phyloP scores from a whole-genome alignment of 2,888 invertebrate species.

The Tolmerus cingulatus region DNA sequence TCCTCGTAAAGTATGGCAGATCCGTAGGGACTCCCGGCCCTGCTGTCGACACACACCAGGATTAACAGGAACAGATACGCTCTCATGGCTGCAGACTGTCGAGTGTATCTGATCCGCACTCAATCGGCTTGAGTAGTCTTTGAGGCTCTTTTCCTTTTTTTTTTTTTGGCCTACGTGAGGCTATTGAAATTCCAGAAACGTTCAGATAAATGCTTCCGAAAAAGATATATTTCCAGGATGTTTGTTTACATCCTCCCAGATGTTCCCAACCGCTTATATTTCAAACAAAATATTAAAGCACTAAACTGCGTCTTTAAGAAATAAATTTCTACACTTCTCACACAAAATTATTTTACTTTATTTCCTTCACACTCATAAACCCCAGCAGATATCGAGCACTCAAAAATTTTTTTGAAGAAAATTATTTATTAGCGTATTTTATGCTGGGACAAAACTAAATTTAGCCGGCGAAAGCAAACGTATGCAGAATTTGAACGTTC shows the following conservation, averaged over 20 bases:
- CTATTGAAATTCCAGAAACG: background rate
- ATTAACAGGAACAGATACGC: background rate
- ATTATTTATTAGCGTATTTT: constrained; percentile 22
- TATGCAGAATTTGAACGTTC: background rate
- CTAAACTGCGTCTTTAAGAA: background rate
- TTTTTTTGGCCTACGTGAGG: background rate
- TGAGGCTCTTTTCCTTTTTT: background rate
- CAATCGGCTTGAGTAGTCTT: background rate
- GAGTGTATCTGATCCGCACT: background rate
- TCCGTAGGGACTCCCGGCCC: background rate
- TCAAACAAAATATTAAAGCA: background rate
- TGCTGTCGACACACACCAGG: background rate
- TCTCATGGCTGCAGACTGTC: background rate
- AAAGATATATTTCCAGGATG: background rate
- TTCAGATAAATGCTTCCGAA: background rate
- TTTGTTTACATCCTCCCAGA: background rate
- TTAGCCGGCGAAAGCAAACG: background rate
- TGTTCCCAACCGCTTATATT: background rate
- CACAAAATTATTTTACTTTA: background rate
- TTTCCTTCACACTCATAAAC: background rate
- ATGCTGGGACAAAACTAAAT: background rate
- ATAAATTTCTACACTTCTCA: background rate
- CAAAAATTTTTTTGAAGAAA: background rate
- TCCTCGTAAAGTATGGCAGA: constrained; percentile 22
- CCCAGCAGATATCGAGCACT: background rate